Percentiles rank a stretch among this genome's conserved stretches.
These are phyloP conservation scores for Seriola aureovittata DNA, from an alignment of 2,113 vertebrate genomes.

Conservation along the genomic window DNA sequence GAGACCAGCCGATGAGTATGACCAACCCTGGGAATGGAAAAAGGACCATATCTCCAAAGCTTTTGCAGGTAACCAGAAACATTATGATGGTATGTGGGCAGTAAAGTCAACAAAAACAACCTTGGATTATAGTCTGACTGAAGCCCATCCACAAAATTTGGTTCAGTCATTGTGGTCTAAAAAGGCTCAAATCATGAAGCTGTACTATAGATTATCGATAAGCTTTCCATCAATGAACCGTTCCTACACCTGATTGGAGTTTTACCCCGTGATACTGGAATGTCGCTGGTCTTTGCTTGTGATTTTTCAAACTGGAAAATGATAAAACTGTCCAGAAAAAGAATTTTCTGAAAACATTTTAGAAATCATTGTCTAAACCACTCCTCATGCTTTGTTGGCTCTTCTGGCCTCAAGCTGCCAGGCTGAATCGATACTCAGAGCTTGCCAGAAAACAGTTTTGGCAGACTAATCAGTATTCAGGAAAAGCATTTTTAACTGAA, in stretches of 20 bases:
- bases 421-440: not conserved
- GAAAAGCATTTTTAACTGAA: not conserved
- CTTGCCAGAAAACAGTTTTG: not conserved
- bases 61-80: conserved; percentile 88
- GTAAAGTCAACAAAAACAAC: not conserved
- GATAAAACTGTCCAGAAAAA: not conserved
- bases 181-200: not conserved
- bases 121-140: not conserved
- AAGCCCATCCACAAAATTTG: not conserved
- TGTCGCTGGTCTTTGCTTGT: not conserved
- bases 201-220: not conserved
- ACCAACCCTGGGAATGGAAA: conserved; percentile 99
- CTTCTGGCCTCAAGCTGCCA: not conserved
- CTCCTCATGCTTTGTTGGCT: not conserved
- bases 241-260: not conserved
- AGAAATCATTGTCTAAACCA: not conserved
- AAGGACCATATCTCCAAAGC: conserved; percentile 92
- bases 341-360: not conserved
- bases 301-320: conserved; percentile 3
- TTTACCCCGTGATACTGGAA: not conserved
- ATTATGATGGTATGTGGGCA: not conserved
- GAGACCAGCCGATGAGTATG: conserved; percentile 95
- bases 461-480: not conserved
- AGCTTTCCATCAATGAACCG: not conserved
- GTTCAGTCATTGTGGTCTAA: not conserved